Evolutionary conservation across 2,797 vertebrate species (phyloP).

Genomic region (Eulemur albifrons): DNA sequence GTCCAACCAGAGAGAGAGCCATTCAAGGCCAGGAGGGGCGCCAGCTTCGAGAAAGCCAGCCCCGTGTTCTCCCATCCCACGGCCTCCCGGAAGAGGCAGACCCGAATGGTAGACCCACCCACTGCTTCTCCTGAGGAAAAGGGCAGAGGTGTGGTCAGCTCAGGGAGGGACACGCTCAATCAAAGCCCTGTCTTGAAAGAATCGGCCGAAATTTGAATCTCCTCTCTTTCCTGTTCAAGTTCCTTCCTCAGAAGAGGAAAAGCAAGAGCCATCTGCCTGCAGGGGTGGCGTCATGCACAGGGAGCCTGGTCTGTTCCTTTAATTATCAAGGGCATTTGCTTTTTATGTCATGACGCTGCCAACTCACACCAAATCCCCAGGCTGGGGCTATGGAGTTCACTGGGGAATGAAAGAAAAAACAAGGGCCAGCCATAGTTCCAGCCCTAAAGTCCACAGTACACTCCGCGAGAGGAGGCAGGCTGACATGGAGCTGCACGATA

Average conservation of each 20-base stretch:
- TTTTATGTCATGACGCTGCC: too few species aligned
- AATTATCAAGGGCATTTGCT: background rate
- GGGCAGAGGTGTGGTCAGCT: background rate
- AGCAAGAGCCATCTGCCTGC: background rate
- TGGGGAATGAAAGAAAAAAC: background rate
- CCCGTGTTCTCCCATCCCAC: background rate
- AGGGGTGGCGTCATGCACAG: background rate
- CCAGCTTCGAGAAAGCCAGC: slow-evolving; percentile 56
- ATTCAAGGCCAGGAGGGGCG: background rate
- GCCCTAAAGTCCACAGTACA: background rate
- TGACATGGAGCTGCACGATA: accelerated
- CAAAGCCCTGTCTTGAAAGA: too few species aligned
- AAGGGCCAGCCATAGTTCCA: accelerated
- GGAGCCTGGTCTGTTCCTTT: background rate
- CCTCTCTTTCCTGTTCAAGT: background rate
- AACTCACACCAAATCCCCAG: background rate
- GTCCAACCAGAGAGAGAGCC: slow-evolving; percentile 71
- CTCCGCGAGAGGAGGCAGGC: background rate
- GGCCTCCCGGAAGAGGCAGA: background rate
- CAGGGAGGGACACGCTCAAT: background rate
- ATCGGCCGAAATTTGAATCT: background rate
- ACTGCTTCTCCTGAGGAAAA: background rate
- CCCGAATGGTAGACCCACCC: background rate
- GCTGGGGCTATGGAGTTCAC: background rate
- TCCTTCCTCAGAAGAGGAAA: background rate